phyloP scores from a whole-genome alignment of 2,113 vertebrate species.

The Oryzias melastigma region DNA sequence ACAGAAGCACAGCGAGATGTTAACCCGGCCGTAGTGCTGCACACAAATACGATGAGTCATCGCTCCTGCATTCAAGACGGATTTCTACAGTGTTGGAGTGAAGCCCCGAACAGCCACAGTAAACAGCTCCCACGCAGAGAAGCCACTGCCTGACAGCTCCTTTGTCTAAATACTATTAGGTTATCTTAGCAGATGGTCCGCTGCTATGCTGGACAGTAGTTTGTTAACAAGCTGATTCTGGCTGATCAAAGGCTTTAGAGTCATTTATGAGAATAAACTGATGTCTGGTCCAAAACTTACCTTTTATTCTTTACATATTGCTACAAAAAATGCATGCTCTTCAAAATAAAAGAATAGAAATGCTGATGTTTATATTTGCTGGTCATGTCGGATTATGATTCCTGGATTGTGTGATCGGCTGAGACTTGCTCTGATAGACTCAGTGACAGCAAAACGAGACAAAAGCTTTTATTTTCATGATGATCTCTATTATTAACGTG shows the following conservation, averaged over 20 bases:
- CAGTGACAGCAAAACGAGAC: no score
- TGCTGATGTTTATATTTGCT: no score
- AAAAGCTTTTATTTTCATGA: no score
- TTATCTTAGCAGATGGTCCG: conserved; percentile 28
- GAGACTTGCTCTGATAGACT: no score
- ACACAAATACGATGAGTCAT: conserved; percentile 35
- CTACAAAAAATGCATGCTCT: no score
- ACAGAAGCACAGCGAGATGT: background rate
- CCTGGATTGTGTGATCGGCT: no score
- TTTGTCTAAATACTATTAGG: conserved; percentile 5
- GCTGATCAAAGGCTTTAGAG: background rate
- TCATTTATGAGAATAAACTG: no score
- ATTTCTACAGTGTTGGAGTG: conserved; percentile 27
- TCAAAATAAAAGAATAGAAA: no score
- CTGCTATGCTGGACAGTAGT: conserved; percentile 14
- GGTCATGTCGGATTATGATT: no score
- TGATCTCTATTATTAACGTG: no score
- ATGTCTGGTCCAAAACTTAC: no score
- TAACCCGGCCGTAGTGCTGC: conserved; percentile 13
- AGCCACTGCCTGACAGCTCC: background rate
- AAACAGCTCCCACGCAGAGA: conserved; percentile 10
- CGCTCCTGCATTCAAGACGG: conserved; percentile 48
- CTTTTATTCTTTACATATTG: no score
- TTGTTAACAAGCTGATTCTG: conserved; percentile 22
- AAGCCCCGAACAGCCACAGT: conserved; percentile 24